Conservation (phyloP, 2,797 vertebrate genomes). For the Cottoperca gobio region DNA sequence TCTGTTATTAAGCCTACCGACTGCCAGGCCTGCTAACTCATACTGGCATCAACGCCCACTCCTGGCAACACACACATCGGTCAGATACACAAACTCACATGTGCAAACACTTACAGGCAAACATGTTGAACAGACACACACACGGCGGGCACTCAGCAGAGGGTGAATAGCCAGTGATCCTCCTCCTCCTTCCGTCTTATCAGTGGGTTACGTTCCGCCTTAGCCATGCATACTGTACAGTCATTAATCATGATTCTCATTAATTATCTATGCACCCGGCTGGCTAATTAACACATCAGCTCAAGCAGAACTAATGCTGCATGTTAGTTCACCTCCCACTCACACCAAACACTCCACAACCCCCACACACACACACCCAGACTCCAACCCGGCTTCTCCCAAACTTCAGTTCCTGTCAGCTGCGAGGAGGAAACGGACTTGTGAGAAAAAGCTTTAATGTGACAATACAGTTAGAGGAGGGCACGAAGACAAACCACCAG, state of each 20-base stretch:
- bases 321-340: constrained; percentile 77
- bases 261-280: constrained; percentile 83
- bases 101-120: constrained; percentile 45
- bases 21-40: constrained; percentile 68
- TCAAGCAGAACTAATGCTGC: constrained; percentile 83
- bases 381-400: constrained; percentile 28
- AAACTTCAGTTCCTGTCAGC: constrained; percentile 45
- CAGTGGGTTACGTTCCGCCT: constrained; percentile 69
- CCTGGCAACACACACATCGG: constrained; percentile 49
- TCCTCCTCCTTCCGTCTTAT: constrained; percentile 70
- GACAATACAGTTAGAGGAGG: constrained; percentile 19
- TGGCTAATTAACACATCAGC: constrained; percentile 87
- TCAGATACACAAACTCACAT: constrained; percentile 52
- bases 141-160: constrained; percentile 46
- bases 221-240: constrained; percentile 74
- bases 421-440: constrained; percentile 7
- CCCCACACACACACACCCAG: constrained; percentile 12
- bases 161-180: constrained; percentile 69
- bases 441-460: constrained; percentile 28
- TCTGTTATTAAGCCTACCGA: constrained; percentile 76
- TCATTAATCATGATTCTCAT: constrained; percentile 87
- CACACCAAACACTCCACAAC: constrained; percentile 55
- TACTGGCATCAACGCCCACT: constrained; percentile 65
- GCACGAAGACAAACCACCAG: not conserved
- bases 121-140: constrained; percentile 31